Base-by-base conservation (phyloP, 1,140 invertebrate species). In the Heliothis virescens region DNA sequence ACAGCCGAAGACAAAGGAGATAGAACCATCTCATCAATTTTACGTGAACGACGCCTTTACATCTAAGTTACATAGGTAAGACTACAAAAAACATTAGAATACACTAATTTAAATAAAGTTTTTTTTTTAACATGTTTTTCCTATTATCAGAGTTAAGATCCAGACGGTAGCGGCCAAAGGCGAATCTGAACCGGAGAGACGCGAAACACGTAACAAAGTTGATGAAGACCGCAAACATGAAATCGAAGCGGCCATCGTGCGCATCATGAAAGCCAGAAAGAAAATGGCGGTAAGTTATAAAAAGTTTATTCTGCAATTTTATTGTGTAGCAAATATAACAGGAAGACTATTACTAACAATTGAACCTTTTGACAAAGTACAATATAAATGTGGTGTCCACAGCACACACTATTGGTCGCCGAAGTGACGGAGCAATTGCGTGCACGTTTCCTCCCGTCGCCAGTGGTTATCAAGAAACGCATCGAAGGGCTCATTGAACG, bases 171-270 rank as follows among this genome's bases (percentile, higher is more conserved):
- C 99, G 48, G 99, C 98, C 9, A 99, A 99, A 95, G 99, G 99
- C 53, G 99, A 99, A 95, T 99, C 98, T 47, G 99, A 99, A 95
- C 99, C 99, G 9, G 99, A 99, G 94, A 96, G 99, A 81, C 97
- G 98, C 92, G 99, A 99, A 95, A 99, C 99, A 0, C 96, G 99
- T 87, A 99, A 97, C 89, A 99, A 99, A 95, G 99, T 99, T 13
- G 99, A 99, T 91, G 99, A 99, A 94, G 99, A 99, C 95, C 96
- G 99, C 80, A 99, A 99, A 95, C 99, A 99, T 94, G 99, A 99
- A 95, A 99, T 99, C 82, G 99, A 99, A 96, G 99, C 99, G 55
- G 99, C 99, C 55, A 99, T 99, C 90, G 99, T 99, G 63, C 96
- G 99, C 88, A 99, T 99, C 88, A 99, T 99, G 99, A 99, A 99